Evolutionary conservation across 2,797 vertebrate species (phyloP).

Genomic region (Rachycentron canadum): DNA sequence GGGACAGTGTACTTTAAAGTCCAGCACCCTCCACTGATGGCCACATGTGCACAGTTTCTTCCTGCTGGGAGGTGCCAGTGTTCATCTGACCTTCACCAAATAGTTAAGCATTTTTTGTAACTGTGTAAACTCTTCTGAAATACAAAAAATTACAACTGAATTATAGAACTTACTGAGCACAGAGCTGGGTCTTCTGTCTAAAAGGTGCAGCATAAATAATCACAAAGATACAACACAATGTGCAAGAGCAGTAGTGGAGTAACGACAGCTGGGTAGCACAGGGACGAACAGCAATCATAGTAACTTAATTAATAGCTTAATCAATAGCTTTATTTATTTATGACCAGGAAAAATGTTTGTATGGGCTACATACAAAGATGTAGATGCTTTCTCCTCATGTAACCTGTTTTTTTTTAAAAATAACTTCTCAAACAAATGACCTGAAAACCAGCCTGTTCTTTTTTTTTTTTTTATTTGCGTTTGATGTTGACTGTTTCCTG

Average conservation of each 20-base stretch:
- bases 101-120: not conserved
- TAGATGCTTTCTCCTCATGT: no score
- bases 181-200: not conserved
- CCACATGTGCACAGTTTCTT: not conserved
- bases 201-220: not conserved
- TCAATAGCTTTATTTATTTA: no score
- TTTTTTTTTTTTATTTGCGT: not conserved
- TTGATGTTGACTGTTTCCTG: not conserved
- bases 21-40: not conserved
- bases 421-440: no score
- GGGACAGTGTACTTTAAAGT: not conserved
- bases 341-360: no score
- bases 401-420: no score
- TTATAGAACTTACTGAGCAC: not conserved
- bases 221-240: not conserved
- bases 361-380: no score
- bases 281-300: no score
- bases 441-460: no score
- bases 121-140: no score
- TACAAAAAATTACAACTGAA: not conserved
- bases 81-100: not conserved
- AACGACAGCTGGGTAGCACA: no score
- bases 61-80: not conserved
- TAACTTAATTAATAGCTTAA: no score
- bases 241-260: no score